Percentiles rank a stretch among this genome's conserved stretches.
Evolutionary conservation across 2,797 vertebrate genomes (phyloP).

Genomic region (Pitangus sulphuratus): DNA sequence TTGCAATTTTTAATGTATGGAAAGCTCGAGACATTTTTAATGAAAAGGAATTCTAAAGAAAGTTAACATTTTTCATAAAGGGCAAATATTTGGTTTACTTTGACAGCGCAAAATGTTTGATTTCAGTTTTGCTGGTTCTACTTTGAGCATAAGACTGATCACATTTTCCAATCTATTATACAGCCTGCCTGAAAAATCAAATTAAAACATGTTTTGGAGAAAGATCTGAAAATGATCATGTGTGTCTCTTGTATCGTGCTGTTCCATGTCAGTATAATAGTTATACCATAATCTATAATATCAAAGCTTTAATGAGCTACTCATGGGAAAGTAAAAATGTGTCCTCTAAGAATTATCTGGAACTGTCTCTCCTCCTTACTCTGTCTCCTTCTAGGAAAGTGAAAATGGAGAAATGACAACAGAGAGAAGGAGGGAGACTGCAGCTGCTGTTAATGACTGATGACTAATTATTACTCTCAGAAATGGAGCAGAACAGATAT

Average conservation of each 20-base stretch:
- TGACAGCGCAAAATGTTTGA: background rate
- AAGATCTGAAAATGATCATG: background rate
- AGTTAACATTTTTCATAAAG: background rate
- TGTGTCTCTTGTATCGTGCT: background rate
- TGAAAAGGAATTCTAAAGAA: background rate
- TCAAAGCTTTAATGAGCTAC: background rate
- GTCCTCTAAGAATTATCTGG: background rate
- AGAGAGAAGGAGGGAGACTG: background rate
- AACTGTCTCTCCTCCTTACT: background rate
- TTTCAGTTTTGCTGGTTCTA: background rate
- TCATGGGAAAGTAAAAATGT: background rate
- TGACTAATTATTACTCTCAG: conserved; percentile 15
- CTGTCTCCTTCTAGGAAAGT: background rate
- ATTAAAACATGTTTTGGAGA: background rate
- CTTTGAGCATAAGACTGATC: background rate
- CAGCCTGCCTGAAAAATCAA: background rate
- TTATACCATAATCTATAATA: background rate
- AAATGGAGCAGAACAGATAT: background rate
- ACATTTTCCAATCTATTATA: background rate
- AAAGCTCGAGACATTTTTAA: background rate
- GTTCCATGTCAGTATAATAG: background rate
- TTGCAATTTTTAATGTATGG: background rate
- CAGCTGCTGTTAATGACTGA: conserved; percentile 1
- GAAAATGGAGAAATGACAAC: background rate
- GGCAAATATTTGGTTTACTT: background rate